Evolutionary conservation across 2,888 invertebrate species (phyloP), one percentile per base, ranked within the genome.

Genomic region (Drosophila ochracea): DNA sequence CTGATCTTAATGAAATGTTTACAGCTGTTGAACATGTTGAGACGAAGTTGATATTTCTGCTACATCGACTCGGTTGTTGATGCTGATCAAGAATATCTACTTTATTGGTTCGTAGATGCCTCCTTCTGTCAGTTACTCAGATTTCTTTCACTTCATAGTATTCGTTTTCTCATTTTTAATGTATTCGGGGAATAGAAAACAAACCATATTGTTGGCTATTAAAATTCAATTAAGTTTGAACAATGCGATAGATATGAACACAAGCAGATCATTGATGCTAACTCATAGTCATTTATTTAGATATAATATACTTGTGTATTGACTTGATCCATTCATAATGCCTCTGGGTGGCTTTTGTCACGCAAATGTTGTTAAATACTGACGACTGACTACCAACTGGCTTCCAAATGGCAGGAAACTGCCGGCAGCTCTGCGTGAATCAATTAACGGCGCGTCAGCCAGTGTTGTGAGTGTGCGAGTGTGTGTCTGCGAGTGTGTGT

Each of bases 391-490:
- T 37, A 28, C 35, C 16, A 35, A 43, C 55, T 47, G 68, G 25
- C 55, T 28, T n/a, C 35, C 16, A 25, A 43, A 37, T 47, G 68
- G 25, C 82, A 69, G 80, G 76, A 78, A 76, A 58, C 73, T 33
- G 54, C 33, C 47, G 57, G 60, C 62, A 43, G 37, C 37, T 53
- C 47, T 43, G 83, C 68, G 78, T 79, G 77, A 77, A 79, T 76
- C 84, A 88, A 84, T 84, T 84, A 84, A 88, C 86, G 83, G 81
- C 81, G 81, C 78, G 76, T 77, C 78, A 78, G 79, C 74, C 78
- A 76, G 55, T 55, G 37, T 19, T 41, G 30, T 31, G 28, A 30
- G 13, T 43, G 55, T 54, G 37, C 16, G 35, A 37, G 35, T 37
- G 28, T 47, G 21, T 10, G 28, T 41, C 9, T 39, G 21, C 7